phyloP scores from a whole-genome alignment of 2,888 invertebrate genomes.

The Phyto melanocephala region DNA sequence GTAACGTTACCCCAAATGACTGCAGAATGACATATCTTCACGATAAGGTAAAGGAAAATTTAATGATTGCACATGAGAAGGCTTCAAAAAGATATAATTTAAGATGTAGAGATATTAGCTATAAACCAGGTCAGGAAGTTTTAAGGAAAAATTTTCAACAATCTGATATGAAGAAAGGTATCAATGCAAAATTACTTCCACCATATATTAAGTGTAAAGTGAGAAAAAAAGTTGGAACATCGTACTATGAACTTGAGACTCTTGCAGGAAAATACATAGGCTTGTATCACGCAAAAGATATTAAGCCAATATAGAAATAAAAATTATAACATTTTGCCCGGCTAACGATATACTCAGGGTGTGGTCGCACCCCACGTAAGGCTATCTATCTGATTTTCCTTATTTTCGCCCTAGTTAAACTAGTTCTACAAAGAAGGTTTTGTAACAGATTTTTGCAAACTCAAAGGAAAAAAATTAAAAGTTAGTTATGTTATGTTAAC shows the following conservation, averaged over 20 bases:
- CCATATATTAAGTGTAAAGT: conserved; percentile 10
- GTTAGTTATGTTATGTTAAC: too few species aligned
- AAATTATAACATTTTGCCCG: too few species aligned
- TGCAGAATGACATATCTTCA: neutral
- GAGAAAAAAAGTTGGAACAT: conserved; percentile 8
- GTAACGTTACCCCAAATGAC: neutral
- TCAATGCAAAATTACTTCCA: conserved; percentile 5
- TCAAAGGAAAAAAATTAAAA: too few species aligned
- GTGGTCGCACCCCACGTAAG: too few species aligned
- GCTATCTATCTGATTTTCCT: too few species aligned
- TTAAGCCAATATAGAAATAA: too few species aligned
- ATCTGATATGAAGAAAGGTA: conserved; percentile 15
- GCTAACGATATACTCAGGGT: too few species aligned
- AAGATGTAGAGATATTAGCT: neutral
- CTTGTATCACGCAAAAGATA: too few species aligned
- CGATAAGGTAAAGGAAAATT: neutral
- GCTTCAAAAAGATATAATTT: neutral
- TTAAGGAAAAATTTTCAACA: conserved; percentile 6
- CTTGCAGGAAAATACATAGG: neutral
- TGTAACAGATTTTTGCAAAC: too few species aligned
- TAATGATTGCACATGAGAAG: neutral
- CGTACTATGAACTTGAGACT: conserved; percentile 1
- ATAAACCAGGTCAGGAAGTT: neutral
- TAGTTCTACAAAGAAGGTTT: too few species aligned
- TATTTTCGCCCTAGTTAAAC: too few species aligned